These are phyloP conservation scores for Diabrotica balteata DNA, from an alignment of 2,888 invertebrate species.

Conservation along the genomic window DNA sequence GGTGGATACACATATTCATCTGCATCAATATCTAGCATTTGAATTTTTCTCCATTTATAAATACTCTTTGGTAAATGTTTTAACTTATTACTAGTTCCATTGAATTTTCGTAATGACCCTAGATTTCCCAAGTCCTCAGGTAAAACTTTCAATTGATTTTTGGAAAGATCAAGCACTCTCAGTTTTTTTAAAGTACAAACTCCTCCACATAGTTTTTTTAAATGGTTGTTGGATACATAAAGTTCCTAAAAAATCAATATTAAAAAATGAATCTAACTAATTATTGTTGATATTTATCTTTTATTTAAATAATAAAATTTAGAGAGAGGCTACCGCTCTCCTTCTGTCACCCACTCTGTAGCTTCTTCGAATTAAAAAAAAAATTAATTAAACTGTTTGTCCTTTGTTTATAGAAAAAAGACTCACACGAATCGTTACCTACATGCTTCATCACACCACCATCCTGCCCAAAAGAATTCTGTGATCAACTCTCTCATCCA, in stretches of 20 bases:
- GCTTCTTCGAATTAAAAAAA: too few species aligned
- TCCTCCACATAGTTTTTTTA: slow-evolving; percentile 73
- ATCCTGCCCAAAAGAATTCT: too few species aligned
- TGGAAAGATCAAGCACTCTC: slow-evolving; percentile 73
- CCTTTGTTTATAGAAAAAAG: too few species aligned
- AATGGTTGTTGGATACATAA: slow-evolving; percentile 74
- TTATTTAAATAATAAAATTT: too few species aligned
- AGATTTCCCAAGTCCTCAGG: slow-evolving; percentile 54
- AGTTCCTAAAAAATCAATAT: slow-evolving; percentile 66
- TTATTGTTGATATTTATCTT: too few species aligned
- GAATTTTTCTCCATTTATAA: background rate
- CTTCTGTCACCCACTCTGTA: too few species aligned
- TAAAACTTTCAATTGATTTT: slow-evolving; percentile 67
- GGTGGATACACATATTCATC: background rate
- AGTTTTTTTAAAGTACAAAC: slow-evolving; percentile 71
- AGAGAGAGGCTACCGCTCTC: too few species aligned
- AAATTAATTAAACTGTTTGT: too few species aligned
- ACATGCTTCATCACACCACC: too few species aligned
- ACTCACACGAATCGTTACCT: too few species aligned
- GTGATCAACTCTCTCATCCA: too few species aligned
- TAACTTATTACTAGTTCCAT: background rate
- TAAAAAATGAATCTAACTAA: background rate
- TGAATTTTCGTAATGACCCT: background rate
- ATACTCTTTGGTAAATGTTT: background rate
- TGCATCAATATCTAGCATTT: background rate